Evolutionary conservation across 2,113 vertebrate genomes (phyloP), one percentile per base, ranked within the genome.

Genomic region (Psittacus erithacus): DNA sequence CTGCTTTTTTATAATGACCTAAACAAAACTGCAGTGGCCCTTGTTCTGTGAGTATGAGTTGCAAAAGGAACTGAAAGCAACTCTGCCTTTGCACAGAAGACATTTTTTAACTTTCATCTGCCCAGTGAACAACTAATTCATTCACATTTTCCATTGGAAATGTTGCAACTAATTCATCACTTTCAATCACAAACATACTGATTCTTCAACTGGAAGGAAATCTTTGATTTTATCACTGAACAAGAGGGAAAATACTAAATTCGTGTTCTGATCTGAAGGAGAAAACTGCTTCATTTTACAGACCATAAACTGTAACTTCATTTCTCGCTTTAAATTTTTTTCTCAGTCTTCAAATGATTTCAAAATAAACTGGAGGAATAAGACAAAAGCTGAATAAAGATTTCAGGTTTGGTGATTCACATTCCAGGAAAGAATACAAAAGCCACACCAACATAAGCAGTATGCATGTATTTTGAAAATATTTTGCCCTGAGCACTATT

Each of bases 401-500:
- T 76, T 60, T 80, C 46, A 70, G 31, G 13, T 76, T 82, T 65
- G 50, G 16, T 55, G 46, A 76, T 62, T 60, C 39, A 47, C 20
- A n/a, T 55, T 75, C 18, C 20, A 80, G 62, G 27, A 64, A 79
- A 87, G 35, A 87, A 65, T 38, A 41, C 7, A 70, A 65, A 47
- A 35, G 57, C 15, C 27, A 57, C 27, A 33, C 13, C n/a, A 25
- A 43, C 0, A 0, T n/a, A 55, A 7, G 39, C 0, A 0, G 10
- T 49, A 65, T 20, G 22, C 13, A 49, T 14, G 43, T 9, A 67
- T 38, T 80, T 47, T 28, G 24, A 65, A 70, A 60, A 25, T 1
- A 60, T 64, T 80, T 70, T 65, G 52, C 19, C 52, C n/a, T 47
- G 8, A 84, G 35, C 15, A 75, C 8, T 67, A 80, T 65, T 60